These are phyloP conservation scores for Orthonevra nobilis DNA, from an alignment of 2,888 invertebrate genomes.

Conservation along the genomic window DNA sequence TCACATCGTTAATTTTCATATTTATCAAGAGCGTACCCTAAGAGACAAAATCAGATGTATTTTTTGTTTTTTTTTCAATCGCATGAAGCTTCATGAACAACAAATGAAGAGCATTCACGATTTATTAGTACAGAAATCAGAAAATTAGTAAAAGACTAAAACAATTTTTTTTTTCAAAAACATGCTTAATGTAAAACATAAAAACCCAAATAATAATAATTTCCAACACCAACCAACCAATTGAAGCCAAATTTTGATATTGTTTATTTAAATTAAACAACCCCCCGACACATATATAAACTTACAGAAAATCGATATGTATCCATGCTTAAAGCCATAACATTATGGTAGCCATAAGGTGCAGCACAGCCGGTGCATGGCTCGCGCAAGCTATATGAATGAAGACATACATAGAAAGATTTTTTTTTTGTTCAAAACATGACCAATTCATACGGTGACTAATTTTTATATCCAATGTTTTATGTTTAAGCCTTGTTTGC, in stretches of 20 bases:
- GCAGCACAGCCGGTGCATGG: slow-evolving; percentile 92
- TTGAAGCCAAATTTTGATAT: background rate
- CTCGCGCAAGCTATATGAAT: slow-evolving; percentile 83
- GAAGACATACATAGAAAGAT: slow-evolving; percentile 53
- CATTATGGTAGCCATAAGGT: slow-evolving; percentile 97
- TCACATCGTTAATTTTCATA: background rate
- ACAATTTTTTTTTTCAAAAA: background rate
- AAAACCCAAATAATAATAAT: background rate
- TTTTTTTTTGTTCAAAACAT: slow-evolving; percentile 8
- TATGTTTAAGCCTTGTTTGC: background rate
- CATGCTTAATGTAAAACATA: background rate
- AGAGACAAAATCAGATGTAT: background rate
- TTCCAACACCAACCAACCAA: slow-evolving; percentile 17
- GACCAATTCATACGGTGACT: no score
- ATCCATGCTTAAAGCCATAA: slow-evolving; percentile 93
- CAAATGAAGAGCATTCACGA: slow-evolving; percentile 25
- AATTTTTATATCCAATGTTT: no score
- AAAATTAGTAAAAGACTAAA: slow-evolving; percentile 26
- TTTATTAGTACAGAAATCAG: slow-evolving; percentile 14
- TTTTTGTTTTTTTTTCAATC: slow-evolving; percentile 7
- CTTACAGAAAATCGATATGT: slow-evolving; percentile 93
- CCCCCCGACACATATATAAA: slow-evolving; percentile 74
- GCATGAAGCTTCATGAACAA: slow-evolving; percentile 24
- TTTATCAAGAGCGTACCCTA: slow-evolving; percentile 27
- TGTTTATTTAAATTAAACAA: background rate